Base-by-base conservation (phyloP, 2,797 vertebrate species). In the Chelidonichthys spinosus region DNA sequence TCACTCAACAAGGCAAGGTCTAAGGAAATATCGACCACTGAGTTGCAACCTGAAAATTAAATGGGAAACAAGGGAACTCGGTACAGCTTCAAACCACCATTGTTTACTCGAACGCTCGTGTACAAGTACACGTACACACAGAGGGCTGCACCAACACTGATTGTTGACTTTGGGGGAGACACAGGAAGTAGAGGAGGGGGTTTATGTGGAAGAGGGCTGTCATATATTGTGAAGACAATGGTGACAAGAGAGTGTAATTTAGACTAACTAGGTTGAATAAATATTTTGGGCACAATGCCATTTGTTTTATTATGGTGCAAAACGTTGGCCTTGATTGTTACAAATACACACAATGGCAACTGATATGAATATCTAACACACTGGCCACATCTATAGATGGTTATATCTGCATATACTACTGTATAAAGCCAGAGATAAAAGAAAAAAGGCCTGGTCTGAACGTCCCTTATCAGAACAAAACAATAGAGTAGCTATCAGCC, bases 71-170 rank as follows among this genome's bases (percentile, higher is more conserved):
- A 74, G 73, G 63, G 63, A 54, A 73, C 53, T 33, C 47, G 60
- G 60, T 44, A 50, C 62, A 52, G 74, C 49, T 81, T 84, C 78
- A 79, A 36, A 70, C 76, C 85, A 71, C 85, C 85, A 37, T 35
- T 75, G 85, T 84, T 76, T 83, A 81, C 82, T 81, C 66, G 80
- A 87, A 81, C 53, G 52, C 53, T 32, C 74, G 69, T 74, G 9
- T 62, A 66, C 67, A 40, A 71, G 81, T 77, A 47, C 50, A 62
- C 50, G 81, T 84, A 87, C 65, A 88, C 69, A 60, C 62, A 53
- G 7, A 85, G 83, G 70, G 84, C 92, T 94, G 90, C 85, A 84
- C 90, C 95, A 95, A 95, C 90, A 95, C 72, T 76, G 72, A 76
- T 78, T 91, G 88, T 92, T 92, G 90, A 93, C 91, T 87, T 69